These are phyloP conservation scores for Melanogrammus aeglefinus DNA, from an alignment of 2,797 vertebrate species.

Conservation along the genomic window DNA sequence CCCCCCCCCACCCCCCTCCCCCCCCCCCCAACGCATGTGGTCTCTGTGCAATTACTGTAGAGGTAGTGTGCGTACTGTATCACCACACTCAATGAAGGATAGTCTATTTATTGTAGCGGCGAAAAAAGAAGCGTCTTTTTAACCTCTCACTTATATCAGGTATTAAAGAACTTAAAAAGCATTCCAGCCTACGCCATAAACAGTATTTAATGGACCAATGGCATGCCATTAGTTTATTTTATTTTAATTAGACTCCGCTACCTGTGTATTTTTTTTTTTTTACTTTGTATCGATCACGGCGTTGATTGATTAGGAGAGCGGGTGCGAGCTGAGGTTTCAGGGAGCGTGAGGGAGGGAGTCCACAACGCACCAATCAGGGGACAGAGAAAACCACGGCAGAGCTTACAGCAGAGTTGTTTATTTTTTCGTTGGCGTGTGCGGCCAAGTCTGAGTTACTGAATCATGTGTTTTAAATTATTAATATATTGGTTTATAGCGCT, in stretches of 20 bases:
- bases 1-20: conserved; percentile 39
- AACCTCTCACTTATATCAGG: conserved; percentile 73
- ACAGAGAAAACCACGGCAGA: conserved; percentile 52
- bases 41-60: conserved; percentile 82
- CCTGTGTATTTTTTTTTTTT: conserved; percentile 55
- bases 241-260: conserved; percentile 33
- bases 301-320: conserved; percentile 30
- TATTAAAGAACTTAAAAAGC: conserved; percentile 72
- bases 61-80: conserved; percentile 74
- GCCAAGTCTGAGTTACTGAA: conserved; percentile 41
- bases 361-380: conserved; percentile 39
- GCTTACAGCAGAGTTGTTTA: conserved; percentile 28
- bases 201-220: conserved; percentile 77
- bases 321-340: conserved; percentile 55
- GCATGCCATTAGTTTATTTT: conserved; percentile 56
- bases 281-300: conserved; percentile 39
- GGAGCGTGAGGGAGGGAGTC: conserved; percentile 42
- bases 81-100: conserved; percentile 76
- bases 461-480: conserved; percentile 65
- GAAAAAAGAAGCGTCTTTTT: conserved; percentile 61
- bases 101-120: conserved; percentile 73
- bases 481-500: conserved; percentile 65
- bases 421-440: conserved; percentile 32
- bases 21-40: conserved; percentile 63
- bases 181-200: conserved; percentile 72